These are phyloP conservation scores for Aptenodytes forsteri DNA, from an alignment of 2,113 vertebrate genomes.

Conservation along the genomic window DNA sequence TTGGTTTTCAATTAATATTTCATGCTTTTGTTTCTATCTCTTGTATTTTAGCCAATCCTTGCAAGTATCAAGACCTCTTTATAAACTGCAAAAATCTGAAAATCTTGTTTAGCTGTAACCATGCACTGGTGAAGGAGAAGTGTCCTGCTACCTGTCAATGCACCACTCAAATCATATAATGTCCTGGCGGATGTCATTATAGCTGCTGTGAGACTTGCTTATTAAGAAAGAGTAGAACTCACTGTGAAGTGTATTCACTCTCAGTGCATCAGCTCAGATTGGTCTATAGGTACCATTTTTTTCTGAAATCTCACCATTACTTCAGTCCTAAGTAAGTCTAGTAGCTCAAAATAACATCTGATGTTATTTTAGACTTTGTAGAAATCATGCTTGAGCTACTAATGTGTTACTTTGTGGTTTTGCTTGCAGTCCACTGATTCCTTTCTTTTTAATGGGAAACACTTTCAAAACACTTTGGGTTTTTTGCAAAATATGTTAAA, in stretches of 20 bases:
- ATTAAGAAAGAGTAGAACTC: neutral
- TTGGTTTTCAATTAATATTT: neutral
- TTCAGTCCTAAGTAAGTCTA: neutral
- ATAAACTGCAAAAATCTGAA: neutral
- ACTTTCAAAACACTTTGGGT: neutral
- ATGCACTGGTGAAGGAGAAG: neutral
- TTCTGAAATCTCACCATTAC: neutral
- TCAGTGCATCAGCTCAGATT: neutral
- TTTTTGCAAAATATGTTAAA: neutral
- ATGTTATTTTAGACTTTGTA: neutral
- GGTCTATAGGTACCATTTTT: neutral
- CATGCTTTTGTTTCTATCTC: neutral
- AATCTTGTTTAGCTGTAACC: neutral
- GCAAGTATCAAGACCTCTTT: neutral
- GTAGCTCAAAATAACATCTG: neutral
- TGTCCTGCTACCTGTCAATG: constrained; percentile 39
- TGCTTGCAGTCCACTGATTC: neutral
- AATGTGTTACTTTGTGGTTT: neutral
- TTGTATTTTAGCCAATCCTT: constrained; percentile 47
- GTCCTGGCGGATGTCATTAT: neutral
- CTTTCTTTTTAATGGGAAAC: neutral
- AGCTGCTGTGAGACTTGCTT: neutral
- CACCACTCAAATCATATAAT: constrained; percentile 20
- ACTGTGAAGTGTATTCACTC: neutral
- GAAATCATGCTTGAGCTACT: neutral